phyloP scores from a whole-genome alignment of 2,888 invertebrate species.

The Acanthococcus lagerstroemiae region DNA sequence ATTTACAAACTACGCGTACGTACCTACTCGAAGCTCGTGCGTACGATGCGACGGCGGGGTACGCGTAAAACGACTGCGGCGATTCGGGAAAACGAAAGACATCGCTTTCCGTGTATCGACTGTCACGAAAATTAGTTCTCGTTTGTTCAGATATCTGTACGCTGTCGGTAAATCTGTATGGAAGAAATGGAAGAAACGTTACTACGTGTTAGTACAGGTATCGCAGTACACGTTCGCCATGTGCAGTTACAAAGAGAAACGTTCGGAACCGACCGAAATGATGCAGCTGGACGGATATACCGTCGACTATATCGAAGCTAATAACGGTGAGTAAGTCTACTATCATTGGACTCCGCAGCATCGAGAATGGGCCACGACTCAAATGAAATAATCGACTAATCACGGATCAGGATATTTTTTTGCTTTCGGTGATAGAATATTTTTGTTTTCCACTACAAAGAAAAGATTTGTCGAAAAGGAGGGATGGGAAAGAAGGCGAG shows the following conservation, averaged over 20 bases:
- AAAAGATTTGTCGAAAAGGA: too few relatives aligned
- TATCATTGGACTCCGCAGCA: too few relatives aligned
- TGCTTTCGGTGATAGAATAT: too few relatives aligned
- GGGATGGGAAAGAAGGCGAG: too few relatives aligned
- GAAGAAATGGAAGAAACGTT: slow-evolving; percentile 99
- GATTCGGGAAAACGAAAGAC: background rate
- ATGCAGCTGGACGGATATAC: slow-evolving; percentile 99
- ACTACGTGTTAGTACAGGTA: slow-evolving; percentile 96
- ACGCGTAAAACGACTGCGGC: too few relatives aligned
- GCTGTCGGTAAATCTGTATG: slow-evolving; percentile 94
- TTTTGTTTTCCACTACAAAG: too few relatives aligned
- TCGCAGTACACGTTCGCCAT: slow-evolving; percentile 99
- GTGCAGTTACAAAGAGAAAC: slow-evolving; percentile 99
- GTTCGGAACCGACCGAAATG: slow-evolving; percentile 98
- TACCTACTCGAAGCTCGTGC: too few relatives aligned
- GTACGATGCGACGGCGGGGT: too few relatives aligned
- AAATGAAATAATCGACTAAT: too few relatives aligned
- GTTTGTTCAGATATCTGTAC: slow-evolving; percentile 58
- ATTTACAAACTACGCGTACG: too few relatives aligned
- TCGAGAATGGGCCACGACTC: too few relatives aligned
- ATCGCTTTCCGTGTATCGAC: background rate
- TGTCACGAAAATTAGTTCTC: background rate
- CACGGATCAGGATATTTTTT: too few relatives aligned
- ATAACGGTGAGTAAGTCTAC: slow-evolving; percentile 65
- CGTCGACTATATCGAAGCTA: slow-evolving; percentile 96